Evolutionary conservation across 2,797 vertebrate genomes (phyloP), one percentile per base, ranked within the genome.

Genomic region (Scolopax bukidnonensis): DNA sequence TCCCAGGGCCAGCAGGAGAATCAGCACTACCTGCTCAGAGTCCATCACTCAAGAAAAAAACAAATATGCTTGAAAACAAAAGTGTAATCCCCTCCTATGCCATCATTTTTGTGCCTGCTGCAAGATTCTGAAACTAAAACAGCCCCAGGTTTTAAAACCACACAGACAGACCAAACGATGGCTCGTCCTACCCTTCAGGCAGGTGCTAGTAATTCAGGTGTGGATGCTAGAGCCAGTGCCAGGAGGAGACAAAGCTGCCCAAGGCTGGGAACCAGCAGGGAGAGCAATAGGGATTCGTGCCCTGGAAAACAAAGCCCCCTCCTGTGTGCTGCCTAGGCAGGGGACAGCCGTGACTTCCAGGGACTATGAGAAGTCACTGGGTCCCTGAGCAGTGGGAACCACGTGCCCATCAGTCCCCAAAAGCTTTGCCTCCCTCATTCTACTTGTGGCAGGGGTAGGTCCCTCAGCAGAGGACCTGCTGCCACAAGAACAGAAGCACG

Each of bases 401-500:
- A 43, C 16, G 3, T 16, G 11, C 9, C 41, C 32, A 32, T 23
- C 45, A 24, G 33, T 54, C 12, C 51, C 36, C 32, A 21, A 50
- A 8, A 80, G 61, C 69, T 91, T 57, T 75, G 57, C 15, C 47
- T 54, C 27, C 54, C 21, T 12, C 0, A 1, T 45, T 64, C 32
- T 67, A 51, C 43, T 53, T 33, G 28, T 17, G 20, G 36, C 47
- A 74, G 20, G 15, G 4, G 16, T 16, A 40, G 24, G 40, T 61
- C 27, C 38, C 60, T 41, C 60, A 30, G 38, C 27, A 30, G 38
- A 63, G 38, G 60, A 30, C 5, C 12, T 74, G 23, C 28, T 51
- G 59, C 12, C 1, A 0, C 23, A 77, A 50, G 16, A 74, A 48
- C 10, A 36, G 25, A 10, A 69, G 8, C 2, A 1, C 0, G 5